Percentiles rank a stretch among this genome's conserved stretches.
phyloP scores from a whole-genome alignment of 2,113 vertebrate genomes.

The Varanus komodoensis region DNA sequence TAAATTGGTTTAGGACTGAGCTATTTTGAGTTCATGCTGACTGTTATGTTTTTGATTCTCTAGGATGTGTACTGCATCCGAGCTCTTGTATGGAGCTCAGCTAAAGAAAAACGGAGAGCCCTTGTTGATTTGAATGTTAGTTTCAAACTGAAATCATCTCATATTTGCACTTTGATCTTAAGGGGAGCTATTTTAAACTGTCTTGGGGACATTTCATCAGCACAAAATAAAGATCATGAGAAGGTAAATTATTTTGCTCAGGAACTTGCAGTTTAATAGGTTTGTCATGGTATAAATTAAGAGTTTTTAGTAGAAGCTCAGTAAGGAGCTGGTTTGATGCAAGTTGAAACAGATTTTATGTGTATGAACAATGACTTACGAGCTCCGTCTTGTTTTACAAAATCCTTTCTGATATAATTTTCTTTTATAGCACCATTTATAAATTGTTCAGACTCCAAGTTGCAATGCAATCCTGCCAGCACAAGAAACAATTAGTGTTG shows the following conservation, averaged over 20 bases:
- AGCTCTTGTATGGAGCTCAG: conserved; percentile 41
- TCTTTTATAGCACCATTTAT: background rate
- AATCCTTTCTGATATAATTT: background rate
- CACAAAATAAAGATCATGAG: conserved; percentile 47
- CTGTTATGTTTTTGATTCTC: conserved; percentile 27
- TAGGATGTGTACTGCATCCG: conserved; percentile 39
- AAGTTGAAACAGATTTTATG: background rate
- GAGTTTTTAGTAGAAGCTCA: background rate
- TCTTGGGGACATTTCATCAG: conserved; percentile 12
- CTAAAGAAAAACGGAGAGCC: conserved; percentile 51
- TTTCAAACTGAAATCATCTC: conserved; percentile 46
- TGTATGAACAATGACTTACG: background rate
- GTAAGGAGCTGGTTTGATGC: background rate
- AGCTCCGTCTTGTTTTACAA: background rate
- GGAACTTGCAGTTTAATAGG: background rate
- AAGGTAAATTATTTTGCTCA: conserved; percentile 26
- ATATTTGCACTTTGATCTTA: conserved; percentile 47
- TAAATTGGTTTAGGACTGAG: background rate
- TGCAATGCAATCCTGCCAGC: background rate
- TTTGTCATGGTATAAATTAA: background rate
- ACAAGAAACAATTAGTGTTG: background rate
- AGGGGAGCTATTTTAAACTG: conserved; percentile 35
- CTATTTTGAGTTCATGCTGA: background rate
- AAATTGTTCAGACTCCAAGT: background rate
- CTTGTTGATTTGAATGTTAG: conserved; percentile 46